Base-by-base conservation (phyloP, 35 echinoderm and acorn worm species). In the Eucidaris tribuloides region DNA sequence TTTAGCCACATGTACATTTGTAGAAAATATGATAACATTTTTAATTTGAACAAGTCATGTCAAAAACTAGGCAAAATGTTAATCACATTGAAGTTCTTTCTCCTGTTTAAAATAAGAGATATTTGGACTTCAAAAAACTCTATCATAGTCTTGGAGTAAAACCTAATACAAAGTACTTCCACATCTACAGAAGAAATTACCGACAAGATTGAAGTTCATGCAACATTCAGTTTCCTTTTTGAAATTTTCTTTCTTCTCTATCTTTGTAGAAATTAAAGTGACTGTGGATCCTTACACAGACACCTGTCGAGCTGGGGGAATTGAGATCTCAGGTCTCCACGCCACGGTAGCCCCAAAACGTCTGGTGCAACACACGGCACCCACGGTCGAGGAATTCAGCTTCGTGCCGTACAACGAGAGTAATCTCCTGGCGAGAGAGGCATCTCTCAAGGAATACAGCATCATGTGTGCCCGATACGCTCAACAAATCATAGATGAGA, bases 321-420 rank as follows among this genome's bases (percentile, higher is more conserved):
- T 96, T 11, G 87, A 96, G 48, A 96, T 96, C 36, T 39, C 62
- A 24, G 93, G 93, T 35, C 78, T 96, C 7, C 93, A 90, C 44
- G 88, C 93, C 24, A 86, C 93, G 37, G 87, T 96, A 36, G 71
- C 93, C 32, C 88, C 93, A 70, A 79, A 83, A 65, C 77, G 93
- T 36, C 83, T 83, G 43, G 41, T 40, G 22, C 93, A 96, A 22
- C 83, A 90, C 19, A 57, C 45, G 17, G 71, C 81, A 65, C 79
- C 79, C 0, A 90, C 87, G 11, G 40, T 96, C 9, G 93, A 96
- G 50, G 52, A 71, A 7, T 81, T 91, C 32, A 22, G 38, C 46
- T 96, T 96, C 44, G 68, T 96, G 18, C 93, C 93, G 11, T 84
- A 91, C 36, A 42, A 84, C 49, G 70, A 91, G 50, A 82, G 46